These are phyloP conservation scores for Propithecus deckenii DNA, from an alignment of 2,797 vertebrate genomes.

Conservation along the genomic window DNA sequence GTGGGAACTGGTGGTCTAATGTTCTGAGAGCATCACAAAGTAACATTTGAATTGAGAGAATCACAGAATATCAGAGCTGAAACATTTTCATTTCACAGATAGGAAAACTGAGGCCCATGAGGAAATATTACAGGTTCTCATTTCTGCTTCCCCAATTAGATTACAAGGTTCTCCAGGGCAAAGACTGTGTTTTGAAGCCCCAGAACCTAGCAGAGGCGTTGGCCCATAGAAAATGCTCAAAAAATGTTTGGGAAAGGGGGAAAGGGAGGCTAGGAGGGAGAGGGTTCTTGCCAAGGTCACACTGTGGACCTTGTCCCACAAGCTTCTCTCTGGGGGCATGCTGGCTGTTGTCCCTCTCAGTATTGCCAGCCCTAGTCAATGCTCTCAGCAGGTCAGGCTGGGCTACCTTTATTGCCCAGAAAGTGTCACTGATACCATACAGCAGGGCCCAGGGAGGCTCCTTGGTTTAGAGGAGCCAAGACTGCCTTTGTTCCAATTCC, in stretches of 20 bases:
- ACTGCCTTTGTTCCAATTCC: not conserved
- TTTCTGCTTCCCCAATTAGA: not conserved
- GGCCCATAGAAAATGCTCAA: not conserved
- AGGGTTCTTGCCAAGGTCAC: not conserved
- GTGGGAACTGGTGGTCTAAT: not conserved
- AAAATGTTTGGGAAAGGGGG: not conserved
- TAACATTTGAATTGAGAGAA: not conserved
- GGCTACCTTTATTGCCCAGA: not conserved
- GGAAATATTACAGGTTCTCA: not conserved
- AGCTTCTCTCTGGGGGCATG: not conserved
- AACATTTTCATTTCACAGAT: not conserved
- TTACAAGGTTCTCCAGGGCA: not conserved
- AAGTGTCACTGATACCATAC: not conserved
- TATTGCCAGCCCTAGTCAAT: not conserved
- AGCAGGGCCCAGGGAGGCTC: not conserved
- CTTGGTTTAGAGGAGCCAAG: not conserved
- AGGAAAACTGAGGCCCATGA: not conserved
- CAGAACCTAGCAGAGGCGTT: not conserved
- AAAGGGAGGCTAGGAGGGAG: not conserved
- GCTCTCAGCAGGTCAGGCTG: not conserved
- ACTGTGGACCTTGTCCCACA: fast-evolving
- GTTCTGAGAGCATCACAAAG: not conserved
- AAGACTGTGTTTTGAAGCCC: not conserved
- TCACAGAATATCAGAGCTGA: not conserved
- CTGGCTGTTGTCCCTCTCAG: not conserved